Evolutionary conservation across 2,797 vertebrate genomes (phyloP), one percentile per base, ranked within the genome.

Genomic region (Sarcoramphus papa): DNA sequence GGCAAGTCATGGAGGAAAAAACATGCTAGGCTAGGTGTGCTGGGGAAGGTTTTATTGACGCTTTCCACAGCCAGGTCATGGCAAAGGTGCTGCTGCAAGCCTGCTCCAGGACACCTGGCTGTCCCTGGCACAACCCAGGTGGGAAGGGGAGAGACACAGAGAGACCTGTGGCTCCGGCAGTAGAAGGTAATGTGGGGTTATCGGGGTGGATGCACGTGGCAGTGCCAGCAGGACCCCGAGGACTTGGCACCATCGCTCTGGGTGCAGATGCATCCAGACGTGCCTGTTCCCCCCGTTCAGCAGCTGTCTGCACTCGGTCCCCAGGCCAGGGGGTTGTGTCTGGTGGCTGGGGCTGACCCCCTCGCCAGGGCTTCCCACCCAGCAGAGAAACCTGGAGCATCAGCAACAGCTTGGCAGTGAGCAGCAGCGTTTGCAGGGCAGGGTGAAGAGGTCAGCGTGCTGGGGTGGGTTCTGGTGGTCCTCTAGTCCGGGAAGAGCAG

Each of bases 401-500:
- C 60, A 62, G 59, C 53, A 53, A 1, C 21, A 79, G 53, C 43
- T 62, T 59, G 25, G 59, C 9, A 7, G 45, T 5, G 30, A 85
- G 78, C 0, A 89, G 45, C 75, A 80, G 60, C 0, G 2, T 41
- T 40, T 27, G 53, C 47, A 60, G 68, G 40, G 48, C 75, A 60
- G 60, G 45, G 6, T 0, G 4, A 64, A 57, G 50, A 24, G 0
- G 2, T 12, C 0, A 0, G 54, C 3, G 0, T 18, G 76, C 48
- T 47, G 62, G 30, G 13, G 13, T 25, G 43, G 30, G 68, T 54
- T 50, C 9, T 22, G 64, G 12, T 45, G 33, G 6, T 48, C 13
- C 33, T 33, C 94, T 98, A 99, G 69, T 98, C 98, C 0, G 98
- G 97, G 67, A 98, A 98, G 51, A 99, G 96, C 92, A 99, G 97